Percentiles rank a stretch among this genome's conserved stretches.
These are phyloP conservation scores for Prunella fulvescens DNA, from an alignment of 2,113 vertebrate genomes.

Conservation along the genomic window DNA sequence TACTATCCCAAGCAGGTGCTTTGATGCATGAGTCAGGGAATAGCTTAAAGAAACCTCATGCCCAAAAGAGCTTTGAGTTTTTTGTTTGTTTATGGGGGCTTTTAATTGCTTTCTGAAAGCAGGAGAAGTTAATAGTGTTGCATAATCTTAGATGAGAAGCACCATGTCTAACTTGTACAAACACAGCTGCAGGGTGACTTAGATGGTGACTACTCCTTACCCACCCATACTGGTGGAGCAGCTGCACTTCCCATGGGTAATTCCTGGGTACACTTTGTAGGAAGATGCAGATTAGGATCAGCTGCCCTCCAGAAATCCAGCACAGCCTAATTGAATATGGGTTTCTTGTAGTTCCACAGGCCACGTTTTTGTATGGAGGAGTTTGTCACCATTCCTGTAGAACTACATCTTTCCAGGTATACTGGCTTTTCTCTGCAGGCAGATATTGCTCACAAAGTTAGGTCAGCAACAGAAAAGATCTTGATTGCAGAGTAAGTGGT, in stretches of 20 bases:
- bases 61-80: background rate
- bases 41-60: background rate
- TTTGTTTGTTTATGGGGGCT: background rate
- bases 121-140: background rate
- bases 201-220: background rate
- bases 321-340: background rate
- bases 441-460: background rate
- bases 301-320: background rate
- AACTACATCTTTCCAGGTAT: background rate
- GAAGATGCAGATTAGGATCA: background rate
- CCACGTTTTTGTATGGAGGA: accelerated
- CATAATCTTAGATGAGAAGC: background rate
- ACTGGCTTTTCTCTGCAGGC: background rate
- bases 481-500: background rate
- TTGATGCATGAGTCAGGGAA: background rate
- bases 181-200: background rate
- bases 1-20: background rate
- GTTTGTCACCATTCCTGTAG: background rate
- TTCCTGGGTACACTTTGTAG: background rate
- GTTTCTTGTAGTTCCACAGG: background rate
- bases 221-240: accelerated
- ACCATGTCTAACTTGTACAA: background rate
- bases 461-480: background rate
- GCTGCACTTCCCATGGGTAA: background rate
- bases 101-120: background rate